Evolutionary conservation across 2,797 vertebrate species (phyloP).

Genomic region (Mormyrops boulengeri): DNA sequence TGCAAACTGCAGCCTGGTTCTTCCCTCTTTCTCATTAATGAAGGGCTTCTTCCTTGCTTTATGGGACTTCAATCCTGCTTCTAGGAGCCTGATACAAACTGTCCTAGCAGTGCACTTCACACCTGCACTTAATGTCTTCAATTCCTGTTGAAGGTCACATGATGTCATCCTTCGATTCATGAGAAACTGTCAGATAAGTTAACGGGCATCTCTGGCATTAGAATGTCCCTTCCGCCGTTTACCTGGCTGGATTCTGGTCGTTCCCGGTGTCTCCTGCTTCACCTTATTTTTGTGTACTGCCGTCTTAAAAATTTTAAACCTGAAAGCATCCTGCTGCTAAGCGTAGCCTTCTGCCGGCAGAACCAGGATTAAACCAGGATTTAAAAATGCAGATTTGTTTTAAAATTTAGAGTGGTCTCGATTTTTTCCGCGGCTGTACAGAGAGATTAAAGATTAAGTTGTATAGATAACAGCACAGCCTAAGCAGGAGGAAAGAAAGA

Average conservation of each 20-base stretch:
- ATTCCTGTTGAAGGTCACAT: not conserved
- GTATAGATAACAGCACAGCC: not conserved
- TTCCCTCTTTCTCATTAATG: not conserved
- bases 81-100: no score
- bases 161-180: not conserved
- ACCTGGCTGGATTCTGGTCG: not conserved
- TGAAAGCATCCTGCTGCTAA: not conserved
- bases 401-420: not conserved
- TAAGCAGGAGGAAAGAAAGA: not conserved
- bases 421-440: not conserved
- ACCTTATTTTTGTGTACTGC: not conserved
- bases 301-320: not conserved
- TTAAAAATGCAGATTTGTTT: not conserved
- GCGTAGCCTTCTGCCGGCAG: no score
- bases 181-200: not conserved
- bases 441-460: not conserved
- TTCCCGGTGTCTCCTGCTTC: not conserved
- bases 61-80: no score
- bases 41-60: not conserved
- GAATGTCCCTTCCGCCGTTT: not conserved
- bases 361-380: not conserved
- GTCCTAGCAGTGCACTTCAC: no score
- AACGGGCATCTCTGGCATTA: not conserved
- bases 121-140: no score
- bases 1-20: not conserved